These are phyloP conservation scores for Microtus pennsylvanicus DNA, from an alignment of 2,113 vertebrate species.

Conservation along the genomic window DNA sequence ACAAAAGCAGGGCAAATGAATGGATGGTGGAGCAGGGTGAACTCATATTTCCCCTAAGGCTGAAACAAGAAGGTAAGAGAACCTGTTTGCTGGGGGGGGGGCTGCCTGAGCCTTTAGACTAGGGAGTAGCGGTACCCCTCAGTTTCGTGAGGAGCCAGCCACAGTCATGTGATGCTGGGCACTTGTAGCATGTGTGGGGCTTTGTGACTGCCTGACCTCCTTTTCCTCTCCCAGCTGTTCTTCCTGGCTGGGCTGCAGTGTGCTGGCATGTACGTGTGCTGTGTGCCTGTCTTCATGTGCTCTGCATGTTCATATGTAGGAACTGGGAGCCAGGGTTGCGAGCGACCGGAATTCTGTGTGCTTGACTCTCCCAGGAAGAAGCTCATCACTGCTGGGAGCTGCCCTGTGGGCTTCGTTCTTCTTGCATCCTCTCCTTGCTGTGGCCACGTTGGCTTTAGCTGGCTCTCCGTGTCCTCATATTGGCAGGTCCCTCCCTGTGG, in stretches of 20 bases:
- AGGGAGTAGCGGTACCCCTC: background rate
- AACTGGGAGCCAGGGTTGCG: background rate
- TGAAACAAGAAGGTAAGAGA: background rate
- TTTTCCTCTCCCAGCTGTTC: background rate
- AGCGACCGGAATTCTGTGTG: too few species aligned
- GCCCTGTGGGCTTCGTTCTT: too few species aligned
- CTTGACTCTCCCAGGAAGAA: too few species aligned
- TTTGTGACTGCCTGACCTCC: background rate
- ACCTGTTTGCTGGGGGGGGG: rapidly evolving
- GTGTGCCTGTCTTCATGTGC: rapidly evolving
- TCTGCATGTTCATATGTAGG: rapidly evolving
- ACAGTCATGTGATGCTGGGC: background rate
- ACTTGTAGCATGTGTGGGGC: background rate
- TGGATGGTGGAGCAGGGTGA: background rate
- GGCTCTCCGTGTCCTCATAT: too few species aligned
- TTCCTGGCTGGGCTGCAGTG: background rate
- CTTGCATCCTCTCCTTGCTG: too few species aligned
- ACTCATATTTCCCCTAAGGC: background rate
- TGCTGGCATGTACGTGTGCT: too few species aligned
- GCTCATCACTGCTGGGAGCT: too few species aligned
- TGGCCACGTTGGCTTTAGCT: too few species aligned
- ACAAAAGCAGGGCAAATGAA: background rate
- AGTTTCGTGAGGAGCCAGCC: background rate
- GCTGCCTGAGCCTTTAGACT: background rate
- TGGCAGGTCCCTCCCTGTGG: too few species aligned